Evolutionary conservation across 2,113 vertebrate genomes (phyloP), one percentile per base, ranked within the genome.

Genomic region (Mionectes macconnelli): DNA sequence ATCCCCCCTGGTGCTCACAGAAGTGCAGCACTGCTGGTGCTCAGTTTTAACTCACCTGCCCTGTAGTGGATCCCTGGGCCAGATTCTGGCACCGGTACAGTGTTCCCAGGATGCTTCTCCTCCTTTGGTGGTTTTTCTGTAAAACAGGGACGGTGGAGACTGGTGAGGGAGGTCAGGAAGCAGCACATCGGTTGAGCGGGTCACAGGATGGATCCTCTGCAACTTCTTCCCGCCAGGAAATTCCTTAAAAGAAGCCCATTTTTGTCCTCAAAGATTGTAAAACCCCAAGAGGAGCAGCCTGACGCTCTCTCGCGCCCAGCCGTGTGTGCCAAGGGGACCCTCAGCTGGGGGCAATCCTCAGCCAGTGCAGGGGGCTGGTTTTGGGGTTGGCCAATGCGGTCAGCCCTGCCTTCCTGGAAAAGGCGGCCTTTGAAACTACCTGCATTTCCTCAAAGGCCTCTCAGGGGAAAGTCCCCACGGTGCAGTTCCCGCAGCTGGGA

Each of bases 391-490:
- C 50, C 1, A 0, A 0, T 12, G 4, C 49, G 55, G 10, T 55
- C 86, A 92, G 66, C 72, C 62, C 60, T 45, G 47, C 52, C 55
- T 94, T 96, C 90, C 90, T 44, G 87, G 85, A 66, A 42, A 42
- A 86, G n/a, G 55, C 2, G 6, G 67, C 45, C 77, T 93, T 87
- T 89, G 83, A 94, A 90, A 73, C 5, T 1, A 0, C 4, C 30
- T 0, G 40, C 39, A 87, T 96, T 98, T 98, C 98, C 97, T 97
- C 57, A 45, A 96, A 37, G 60, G 19, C 40, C 68, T 14, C n/a
- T 64, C 50, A 2, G 84, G 80, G 90, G 98, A 97, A 97, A 98
- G 95, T 96, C 82, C 94, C 97, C 5, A 6, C 4, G 2, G 27
- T 13, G 86, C 70, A 40, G 30, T 72, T 81, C 73, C 74, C 14